Conservation (phyloP, 1,140 invertebrate species). For the Dryas iulia region DNA sequence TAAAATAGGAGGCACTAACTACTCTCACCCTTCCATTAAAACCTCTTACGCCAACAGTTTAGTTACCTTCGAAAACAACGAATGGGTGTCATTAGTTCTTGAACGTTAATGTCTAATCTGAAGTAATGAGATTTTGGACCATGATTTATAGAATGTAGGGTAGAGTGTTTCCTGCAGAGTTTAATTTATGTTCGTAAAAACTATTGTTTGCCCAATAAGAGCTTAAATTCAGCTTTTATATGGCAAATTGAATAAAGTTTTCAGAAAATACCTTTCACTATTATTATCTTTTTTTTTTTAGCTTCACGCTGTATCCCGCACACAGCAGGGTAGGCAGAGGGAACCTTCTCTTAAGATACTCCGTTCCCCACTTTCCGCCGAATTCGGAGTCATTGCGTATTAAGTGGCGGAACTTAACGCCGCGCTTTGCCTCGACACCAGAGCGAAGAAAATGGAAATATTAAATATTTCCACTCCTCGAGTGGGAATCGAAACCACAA, state of each 20-base stretch:
- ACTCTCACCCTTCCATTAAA: slow-evolving; percentile 1
- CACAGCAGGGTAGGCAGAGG: no score
- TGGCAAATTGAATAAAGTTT: background rate
- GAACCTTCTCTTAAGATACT: no score
- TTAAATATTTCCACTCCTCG: no score
- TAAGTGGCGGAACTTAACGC: no score
- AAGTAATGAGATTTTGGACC: background rate
- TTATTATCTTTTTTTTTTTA: no score
- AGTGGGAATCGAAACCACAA: no score
- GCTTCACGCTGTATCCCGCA: no score
- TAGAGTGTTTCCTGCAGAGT: background rate
- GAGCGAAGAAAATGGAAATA: no score
- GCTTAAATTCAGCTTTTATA: background rate
- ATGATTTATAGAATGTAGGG: background rate
- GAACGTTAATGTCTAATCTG: slow-evolving; percentile 4
- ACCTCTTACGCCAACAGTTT: slow-evolving; percentile 4
- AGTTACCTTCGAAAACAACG: slow-evolving; percentile 3
- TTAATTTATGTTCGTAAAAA: background rate
- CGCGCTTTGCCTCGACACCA: no score
- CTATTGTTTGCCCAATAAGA: background rate
- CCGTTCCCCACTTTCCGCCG: no score
- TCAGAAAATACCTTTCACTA: no score
- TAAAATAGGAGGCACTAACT: background rate
- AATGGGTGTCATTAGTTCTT: slow-evolving; percentile 2
- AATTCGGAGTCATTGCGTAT: no score